These are phyloP conservation scores for Netelia virgata DNA, from an alignment of 2,888 invertebrate genomes.

Conservation along the genomic window DNA sequence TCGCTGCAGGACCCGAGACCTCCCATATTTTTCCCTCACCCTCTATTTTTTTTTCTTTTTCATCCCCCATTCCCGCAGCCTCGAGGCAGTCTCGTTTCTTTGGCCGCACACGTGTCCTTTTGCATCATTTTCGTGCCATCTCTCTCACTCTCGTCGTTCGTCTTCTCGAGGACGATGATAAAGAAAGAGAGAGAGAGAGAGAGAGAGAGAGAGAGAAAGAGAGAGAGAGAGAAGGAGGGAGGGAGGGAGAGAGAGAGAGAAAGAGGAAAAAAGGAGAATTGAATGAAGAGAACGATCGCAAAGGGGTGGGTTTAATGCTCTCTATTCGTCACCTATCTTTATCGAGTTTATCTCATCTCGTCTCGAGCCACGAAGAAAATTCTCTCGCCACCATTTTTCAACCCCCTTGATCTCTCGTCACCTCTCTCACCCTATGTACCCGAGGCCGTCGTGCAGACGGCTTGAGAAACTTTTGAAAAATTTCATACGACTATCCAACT, in stretches of 20 bases:
- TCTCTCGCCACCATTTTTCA: constrained; percentile 34
- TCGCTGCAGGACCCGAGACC: background rate
- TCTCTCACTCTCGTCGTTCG: too few species aligned
- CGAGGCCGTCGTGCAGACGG: background rate
- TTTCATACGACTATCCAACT: background rate
- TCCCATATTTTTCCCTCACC: constrained; percentile 13
- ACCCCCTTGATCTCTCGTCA: background rate
- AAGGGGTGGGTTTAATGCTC: constrained; percentile 38
- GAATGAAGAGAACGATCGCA: constrained; percentile 41
- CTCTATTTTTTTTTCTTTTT: background rate
- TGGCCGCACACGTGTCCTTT: background rate
- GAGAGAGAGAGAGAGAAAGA: background rate
- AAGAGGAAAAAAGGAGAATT: constrained; percentile 32
- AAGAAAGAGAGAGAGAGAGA: background rate
- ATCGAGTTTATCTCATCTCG: constrained; percentile 37
- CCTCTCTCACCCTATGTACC: background rate
- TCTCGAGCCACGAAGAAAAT: background rate
- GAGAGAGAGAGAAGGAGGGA: background rate
- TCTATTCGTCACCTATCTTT: constrained; percentile 57
- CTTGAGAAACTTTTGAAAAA: constrained; percentile 3
- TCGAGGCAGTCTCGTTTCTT: constrained; percentile 7
- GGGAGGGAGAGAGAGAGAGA: background rate
- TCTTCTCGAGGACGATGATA: background rate
- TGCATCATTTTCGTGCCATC: background rate
- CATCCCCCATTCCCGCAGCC: background rate